Evolutionary conservation across 2,888 invertebrate genomes (phyloP), one percentile per base, ranked within the genome.

Genomic region (Coleophora deauratella): DNA sequence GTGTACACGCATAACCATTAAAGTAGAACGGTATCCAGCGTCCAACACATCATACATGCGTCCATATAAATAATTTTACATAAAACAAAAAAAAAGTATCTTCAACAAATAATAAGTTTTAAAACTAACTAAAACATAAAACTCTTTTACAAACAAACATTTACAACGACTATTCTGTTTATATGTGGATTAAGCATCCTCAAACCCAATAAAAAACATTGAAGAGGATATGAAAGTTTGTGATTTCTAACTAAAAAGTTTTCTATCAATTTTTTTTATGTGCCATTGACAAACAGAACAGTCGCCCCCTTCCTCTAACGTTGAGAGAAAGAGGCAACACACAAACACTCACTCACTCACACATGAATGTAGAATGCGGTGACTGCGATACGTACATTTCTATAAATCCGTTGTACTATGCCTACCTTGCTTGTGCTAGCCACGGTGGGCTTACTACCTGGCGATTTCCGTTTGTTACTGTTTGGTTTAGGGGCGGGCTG

Each of bases 381-480:
- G 76, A 70, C 68, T 56, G 77, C 74, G 81, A 80, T 86, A 87
- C 86, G 86, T 86, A 87, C 86, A 80, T 86, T 75, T 86, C 80
- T 84, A 86, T 87, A 87, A 71, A 87, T 87, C 86, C 86, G 84
- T 69, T 77, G 85, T 70, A 86, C 86, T 76, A 87, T 86, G 86
- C 86, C 86, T 86, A 86, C 86, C 86, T 86, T 86, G 84, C 80
- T 77, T 62, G 79, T 62, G 66, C 57, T 59, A 69, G 82, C 73
- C 76, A 70, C 74, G 46, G 47, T 51, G 69, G 81, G 79, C 80
- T 73, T 67, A 71, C 74, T 81, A 80, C 81, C 79, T 80, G 78
- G 45, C 56, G 80, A 55, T 67, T 72, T 73, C 66, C 71, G 21
- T 21, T 21, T 59, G 51, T 68, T 70, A 60, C 65, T 66, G 56